These are phyloP conservation scores for Agriotes lineatus DNA, from an alignment of 2,888 invertebrate genomes.

Conservation along the genomic window DNA sequence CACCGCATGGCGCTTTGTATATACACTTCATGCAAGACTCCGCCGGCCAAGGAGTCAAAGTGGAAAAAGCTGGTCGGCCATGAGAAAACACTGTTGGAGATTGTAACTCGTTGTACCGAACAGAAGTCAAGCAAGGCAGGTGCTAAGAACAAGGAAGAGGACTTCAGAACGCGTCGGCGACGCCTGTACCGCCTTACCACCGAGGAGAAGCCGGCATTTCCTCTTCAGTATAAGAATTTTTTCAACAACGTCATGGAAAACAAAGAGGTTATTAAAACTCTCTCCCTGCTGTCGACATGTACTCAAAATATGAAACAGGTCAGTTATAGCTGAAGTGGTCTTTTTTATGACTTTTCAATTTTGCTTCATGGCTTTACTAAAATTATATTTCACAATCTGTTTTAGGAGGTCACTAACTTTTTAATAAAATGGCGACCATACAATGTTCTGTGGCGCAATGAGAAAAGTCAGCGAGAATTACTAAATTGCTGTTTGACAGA, in stretches of 20 bases:
- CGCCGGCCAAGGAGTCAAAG: constrained; percentile 67
- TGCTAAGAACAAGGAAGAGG: constrained; percentile 68
- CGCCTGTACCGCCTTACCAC: constrained; percentile 84
- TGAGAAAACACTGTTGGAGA: constrained; percentile 74
- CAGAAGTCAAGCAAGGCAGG: constrained; percentile 67
- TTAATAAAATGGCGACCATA: constrained; percentile 91
- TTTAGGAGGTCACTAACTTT: constrained; percentile 83
- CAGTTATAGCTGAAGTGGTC: constrained; percentile 46
- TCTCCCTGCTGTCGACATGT: constrained; percentile 85
- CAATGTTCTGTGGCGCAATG: constrained; percentile 88
- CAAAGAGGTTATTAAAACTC: constrained; percentile 90
- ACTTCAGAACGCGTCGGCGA: constrained; percentile 74
- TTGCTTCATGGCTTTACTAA: background rate
- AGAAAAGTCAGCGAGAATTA: constrained; percentile 82
- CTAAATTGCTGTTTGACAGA: constrained; percentile 80
- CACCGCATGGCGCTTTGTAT: constrained; percentile 59
- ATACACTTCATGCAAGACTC: constrained; percentile 54
- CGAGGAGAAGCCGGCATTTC: constrained; percentile 85
- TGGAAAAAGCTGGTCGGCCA: constrained; percentile 78
- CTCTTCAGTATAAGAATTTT: constrained; percentile 84
- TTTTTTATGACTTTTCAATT: background rate
- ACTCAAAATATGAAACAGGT: constrained; percentile 87
- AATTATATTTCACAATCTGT: constrained; percentile 33
- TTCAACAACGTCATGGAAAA: constrained; percentile 89
- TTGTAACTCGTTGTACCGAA: constrained; percentile 76